These are phyloP conservation scores for Clarias batrachus DNA, from an alignment of 2,113 vertebrate genomes.

Conservation along the genomic window DNA sequence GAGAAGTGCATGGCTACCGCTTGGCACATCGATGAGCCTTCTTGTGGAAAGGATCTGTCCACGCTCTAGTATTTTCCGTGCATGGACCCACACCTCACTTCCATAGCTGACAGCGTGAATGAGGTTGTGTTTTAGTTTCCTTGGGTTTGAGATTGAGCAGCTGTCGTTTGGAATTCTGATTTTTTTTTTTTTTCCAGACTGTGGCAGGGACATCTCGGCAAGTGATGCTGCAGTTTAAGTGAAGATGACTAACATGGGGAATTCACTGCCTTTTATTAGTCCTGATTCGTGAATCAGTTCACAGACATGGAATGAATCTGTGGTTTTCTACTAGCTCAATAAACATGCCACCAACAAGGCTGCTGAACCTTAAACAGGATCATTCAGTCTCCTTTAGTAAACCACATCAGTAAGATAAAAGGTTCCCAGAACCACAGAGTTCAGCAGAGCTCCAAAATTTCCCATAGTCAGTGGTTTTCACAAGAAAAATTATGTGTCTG, in stretches of 20 bases:
- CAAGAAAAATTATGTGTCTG: not conserved
- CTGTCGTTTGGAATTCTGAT: not conserved
- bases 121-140: conserved; percentile 10
- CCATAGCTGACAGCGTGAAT: conserved; percentile 15
- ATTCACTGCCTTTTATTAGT: not conserved
- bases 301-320: not conserved
- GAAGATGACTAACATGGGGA: not conserved
- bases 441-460: conserved; percentile 15
- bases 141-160: conserved; percentile 3
- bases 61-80: conserved; percentile 6
- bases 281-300: not conserved
- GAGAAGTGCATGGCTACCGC: conserved; percentile 1
- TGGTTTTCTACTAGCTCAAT: conserved; percentile 6
- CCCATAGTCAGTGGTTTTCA: conserved; percentile 24
- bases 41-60: conserved; percentile 34
- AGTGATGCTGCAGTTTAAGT: not conserved
- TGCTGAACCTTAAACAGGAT: conserved; percentile 4
- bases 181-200: not conserved
- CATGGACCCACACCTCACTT: conserved; percentile 24
- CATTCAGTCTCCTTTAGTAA: conserved; percentile 10
- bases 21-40: conserved; percentile 11
- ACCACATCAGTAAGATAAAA: conserved; percentile 7
- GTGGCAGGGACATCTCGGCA: not conserved
- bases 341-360: not conserved
- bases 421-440: not conserved